Evolutionary conservation across 2,888 invertebrate genomes (phyloP).

Genomic region (Caenorhabditis sp.): DNA sequence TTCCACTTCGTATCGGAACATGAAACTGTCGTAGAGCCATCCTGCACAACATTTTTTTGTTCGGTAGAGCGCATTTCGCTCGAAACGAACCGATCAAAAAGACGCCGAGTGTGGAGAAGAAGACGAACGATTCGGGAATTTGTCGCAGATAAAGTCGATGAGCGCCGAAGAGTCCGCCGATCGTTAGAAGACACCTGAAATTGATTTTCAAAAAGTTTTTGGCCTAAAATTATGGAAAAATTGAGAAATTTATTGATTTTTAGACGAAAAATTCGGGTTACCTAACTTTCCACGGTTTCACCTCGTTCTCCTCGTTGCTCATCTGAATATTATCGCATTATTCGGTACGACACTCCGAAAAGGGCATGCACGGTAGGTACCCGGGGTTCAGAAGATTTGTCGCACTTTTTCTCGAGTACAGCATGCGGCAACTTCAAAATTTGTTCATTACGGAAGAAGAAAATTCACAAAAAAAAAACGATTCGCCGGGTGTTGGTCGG

Average conservation of each 20-base stretch:
- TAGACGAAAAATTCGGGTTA: not conserved
- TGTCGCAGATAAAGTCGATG: slow-evolving; percentile 67
- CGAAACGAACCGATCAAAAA: slow-evolving; percentile 68
- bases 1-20: slow-evolving; percentile 50
- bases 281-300: slow-evolving; percentile 28
- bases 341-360: no score
- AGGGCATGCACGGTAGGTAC: slow-evolving; percentile 11
- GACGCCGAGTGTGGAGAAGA: slow-evolving; percentile 65
- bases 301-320: slow-evolving; percentile 8
- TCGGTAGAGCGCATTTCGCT: no score
- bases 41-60: no score
- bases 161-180: slow-evolving; percentile 65
- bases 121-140: slow-evolving; percentile 68
- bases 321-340: slow-evolving; percentile 18
- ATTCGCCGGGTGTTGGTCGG: not conserved
- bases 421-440: no score
- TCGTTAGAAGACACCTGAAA: slow-evolving; percentile 50
- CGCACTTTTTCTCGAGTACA: no score
- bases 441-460: no score
- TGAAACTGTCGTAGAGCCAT: slow-evolving; percentile 64
- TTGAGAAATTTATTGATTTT: no score
- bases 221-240: not conserved
- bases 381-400: not conserved
- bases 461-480: no score
- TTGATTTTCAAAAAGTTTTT: not conserved